A percentile compares a stretch with the other conserved stretches of the same genome.
Conservation (phyloP, 1,140 invertebrate species). For the Plectus sambesii region DNA sequence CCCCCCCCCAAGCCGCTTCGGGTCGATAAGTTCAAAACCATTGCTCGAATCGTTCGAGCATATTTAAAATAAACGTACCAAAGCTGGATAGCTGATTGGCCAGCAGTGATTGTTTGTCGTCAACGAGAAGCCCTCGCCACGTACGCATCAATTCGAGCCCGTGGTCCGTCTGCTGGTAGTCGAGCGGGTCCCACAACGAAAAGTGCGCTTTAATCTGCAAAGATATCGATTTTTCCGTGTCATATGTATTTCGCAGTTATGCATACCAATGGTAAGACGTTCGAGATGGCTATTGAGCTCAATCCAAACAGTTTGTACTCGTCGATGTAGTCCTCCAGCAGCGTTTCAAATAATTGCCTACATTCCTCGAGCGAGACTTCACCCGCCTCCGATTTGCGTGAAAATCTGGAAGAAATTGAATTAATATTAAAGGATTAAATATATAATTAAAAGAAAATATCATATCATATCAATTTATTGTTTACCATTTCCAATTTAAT, state of each 20-base stretch:
- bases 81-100: no score
- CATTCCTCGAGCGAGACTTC: constrained; percentile 62
- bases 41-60: no score
- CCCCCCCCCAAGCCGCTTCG: no score
- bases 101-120: no score
- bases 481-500: no score
- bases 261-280: constrained; percentile 46
- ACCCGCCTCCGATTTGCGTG: no score
- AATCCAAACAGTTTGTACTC: constrained; percentile 53
- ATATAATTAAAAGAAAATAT: no score
- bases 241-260: constrained; percentile 12
- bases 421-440: no score
- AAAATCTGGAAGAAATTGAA: constrained; percentile 18
- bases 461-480: no score
- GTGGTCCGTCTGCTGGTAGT: constrained; percentile 50
- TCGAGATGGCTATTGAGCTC: constrained; percentile 48
- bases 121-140: constrained; percentile 60
- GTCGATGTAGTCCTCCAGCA: constrained; percentile 56
- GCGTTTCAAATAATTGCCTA: constrained; percentile 59
- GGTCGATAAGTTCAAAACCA: no score
- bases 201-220: constrained; percentile 57
- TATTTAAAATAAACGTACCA: no score
- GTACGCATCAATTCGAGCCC: constrained; percentile 59
- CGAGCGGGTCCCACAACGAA: constrained; percentile 62
- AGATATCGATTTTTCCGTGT: constrained; percentile 13